Base-by-base conservation (phyloP, 2,113 vertebrate genomes). In the Melierax canorus region DNA sequence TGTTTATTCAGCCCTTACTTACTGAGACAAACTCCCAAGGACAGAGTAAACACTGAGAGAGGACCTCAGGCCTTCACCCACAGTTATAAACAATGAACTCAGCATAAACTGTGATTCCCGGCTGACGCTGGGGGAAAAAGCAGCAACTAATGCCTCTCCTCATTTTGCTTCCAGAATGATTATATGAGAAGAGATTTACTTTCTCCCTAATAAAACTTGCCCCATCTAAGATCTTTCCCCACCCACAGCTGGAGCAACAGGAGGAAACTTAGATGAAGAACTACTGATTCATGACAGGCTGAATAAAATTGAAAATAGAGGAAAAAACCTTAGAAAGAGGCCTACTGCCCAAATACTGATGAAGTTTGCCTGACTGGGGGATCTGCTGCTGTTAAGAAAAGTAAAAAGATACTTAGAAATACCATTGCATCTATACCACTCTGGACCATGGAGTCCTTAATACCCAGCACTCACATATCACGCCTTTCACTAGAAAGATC, bases 1-100 rank as follows among this genome's bases (percentile, higher is more conserved):
- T 96, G 95, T 97, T 97, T 97, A 97, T 90, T 96, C 96, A 76
- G 89, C 39, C 81, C 26, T 94, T 95, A 88, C 92, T 96, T 96
- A 93, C 80, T 67, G 55, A 93, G 74, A 88, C 89, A 91, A 92
- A 91, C 67, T 97, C 84, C 81, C 84, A 83, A 85, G 50, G 85
- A 86, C 89, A 92, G 84, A 91, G 67, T 96, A 96, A 96, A 97
- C 95, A 95, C 55, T 62, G 66, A 82, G 91, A 82, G 84, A 45
- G 38, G 34, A 96, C 74, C 84, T 95, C 92, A 94, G 89, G 87
- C 91, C 92, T 94, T 96, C 74, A 91, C 84, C 69, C 96, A 80
- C 68, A 82, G 74, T 88, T 80, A 92, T 91, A 97, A 97, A 97
- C 96, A 97, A 95, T 80, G 93, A 96, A 92, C 81, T 96, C 95